Percentiles rank a stretch among this genome's conserved stretches.
These are phyloP conservation scores for Syngnathus typhle DNA, from an alignment of 2,113 vertebrate genomes.

Conservation along the genomic window DNA sequence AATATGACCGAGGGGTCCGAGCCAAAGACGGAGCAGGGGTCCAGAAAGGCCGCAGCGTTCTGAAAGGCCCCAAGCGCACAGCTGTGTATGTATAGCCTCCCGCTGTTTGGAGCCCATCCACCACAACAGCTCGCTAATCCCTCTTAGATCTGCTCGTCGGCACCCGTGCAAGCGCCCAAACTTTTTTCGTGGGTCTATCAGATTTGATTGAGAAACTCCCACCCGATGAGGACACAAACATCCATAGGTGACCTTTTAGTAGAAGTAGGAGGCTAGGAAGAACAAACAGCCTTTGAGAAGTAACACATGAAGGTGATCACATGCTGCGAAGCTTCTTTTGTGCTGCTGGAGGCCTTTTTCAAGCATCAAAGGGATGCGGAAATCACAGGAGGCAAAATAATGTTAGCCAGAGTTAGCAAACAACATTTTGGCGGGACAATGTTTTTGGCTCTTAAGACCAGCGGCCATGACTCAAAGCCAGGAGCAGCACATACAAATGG, in stretches of 20 bases:
- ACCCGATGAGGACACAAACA: neutral
- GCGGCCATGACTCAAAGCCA: neutral
- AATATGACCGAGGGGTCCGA: slow-evolving; percentile 41
- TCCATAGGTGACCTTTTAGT: neutral
- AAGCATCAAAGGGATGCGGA: neutral
- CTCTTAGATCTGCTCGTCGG: slow-evolving; percentile 60
- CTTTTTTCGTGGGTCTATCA: neutral
- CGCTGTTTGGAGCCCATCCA: slow-evolving; percentile 52
- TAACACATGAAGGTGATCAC: slow-evolving; percentile 1
- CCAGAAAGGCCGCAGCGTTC: slow-evolving; percentile 57
- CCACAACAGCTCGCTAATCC: slow-evolving; percentile 64
- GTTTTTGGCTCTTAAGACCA: neutral
- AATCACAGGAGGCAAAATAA: slow-evolving; percentile 11
- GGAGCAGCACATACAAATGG: neutral
- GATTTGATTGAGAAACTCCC: neutral
- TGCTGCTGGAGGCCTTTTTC: neutral
- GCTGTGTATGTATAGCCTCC: slow-evolving; percentile 68
- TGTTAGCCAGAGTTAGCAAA: neutral
- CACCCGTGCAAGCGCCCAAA: slow-evolving; percentile 14
- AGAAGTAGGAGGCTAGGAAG: neutral
- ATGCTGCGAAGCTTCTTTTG: slow-evolving; percentile 1
- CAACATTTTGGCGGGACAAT: neutral
- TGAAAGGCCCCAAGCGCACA: slow-evolving; percentile 67
- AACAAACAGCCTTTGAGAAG: slow-evolving; percentile 5
- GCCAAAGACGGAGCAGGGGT: slow-evolving; percentile 43